These are phyloP conservation scores for Gymnodraco acuticeps DNA, from an alignment of 2,797 vertebrate species.

Conservation along the genomic window DNA sequence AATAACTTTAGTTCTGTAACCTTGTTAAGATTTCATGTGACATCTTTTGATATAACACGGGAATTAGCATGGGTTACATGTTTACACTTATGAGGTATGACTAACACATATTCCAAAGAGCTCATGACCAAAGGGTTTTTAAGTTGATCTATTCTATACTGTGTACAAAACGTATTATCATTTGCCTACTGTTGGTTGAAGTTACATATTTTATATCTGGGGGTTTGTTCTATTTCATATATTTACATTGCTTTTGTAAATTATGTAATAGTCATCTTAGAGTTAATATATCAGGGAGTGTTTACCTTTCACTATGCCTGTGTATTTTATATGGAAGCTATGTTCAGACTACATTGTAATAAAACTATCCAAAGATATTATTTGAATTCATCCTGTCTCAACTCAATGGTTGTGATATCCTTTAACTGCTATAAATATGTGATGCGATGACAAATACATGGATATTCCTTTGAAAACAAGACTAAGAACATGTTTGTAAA, in stretches of 20 bases:
- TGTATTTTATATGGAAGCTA: conserved; percentile 56
- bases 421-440: background rate
- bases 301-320: conserved; percentile 40
- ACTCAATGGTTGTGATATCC: too few species aligned
- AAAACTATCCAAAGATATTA: conserved; percentile 37
- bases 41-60: background rate
- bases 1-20: conserved; percentile 3
- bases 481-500: conserved; percentile 65
- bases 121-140: background rate
- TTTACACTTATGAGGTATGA: background rate
- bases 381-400: background rate
- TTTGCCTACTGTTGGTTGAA: conserved; percentile 41
- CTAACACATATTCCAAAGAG: background rate
- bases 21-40: too few species aligned
- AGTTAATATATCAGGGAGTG: conserved; percentile 44
- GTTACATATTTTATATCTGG: conserved; percentile 19
- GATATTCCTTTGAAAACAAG: background rate
- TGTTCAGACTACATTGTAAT: conserved; percentile 53
- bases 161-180: conserved; percentile 23
- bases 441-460: background rate
- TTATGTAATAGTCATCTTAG: conserved; percentile 28
- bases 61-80: background rate
- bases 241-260: conserved; percentile 43
- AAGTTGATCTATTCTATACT: background rate
- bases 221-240: conserved; percentile 9